Base-by-base conservation (phyloP, 2,888 invertebrate species). In the Pherbina coryleti region DNA sequence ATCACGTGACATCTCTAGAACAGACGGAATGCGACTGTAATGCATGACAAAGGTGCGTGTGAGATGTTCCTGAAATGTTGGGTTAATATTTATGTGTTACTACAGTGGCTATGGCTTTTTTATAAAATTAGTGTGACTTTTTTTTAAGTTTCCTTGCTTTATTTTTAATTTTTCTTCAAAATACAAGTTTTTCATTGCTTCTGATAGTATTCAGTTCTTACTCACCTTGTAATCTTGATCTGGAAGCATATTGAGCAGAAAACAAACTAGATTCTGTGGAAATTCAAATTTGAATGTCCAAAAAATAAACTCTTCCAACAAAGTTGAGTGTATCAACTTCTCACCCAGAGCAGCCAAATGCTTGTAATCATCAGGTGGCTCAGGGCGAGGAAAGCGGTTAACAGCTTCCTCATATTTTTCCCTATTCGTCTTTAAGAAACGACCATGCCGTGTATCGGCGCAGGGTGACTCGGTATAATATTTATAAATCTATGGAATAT, bases 251-350 rank as follows among this genome's bases (percentile, higher is more conserved):
- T 98, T 97, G 75, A 99, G 92, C 79, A 99, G 91, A 82, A 98
- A 93, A 87, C 98, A 98, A 74, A 98, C 98, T 77, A 99, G 93
- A 88, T 97, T 97, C 91, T 98, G 98, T 0, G 98, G 98, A 91
- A 98, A 99, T 90, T 98, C 98, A 90, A 96, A 97, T 88, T 96
- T 96, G 79, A 98, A 97, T 28, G 97, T 97, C 98, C 99, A 99
- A 91, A 99, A 98, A 83, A 98, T 96, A 82, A 99, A 92, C 91
- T 99, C 99, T 89, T 98, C 98, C 25, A 98, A 91, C 81, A 98
- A 93, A 0, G 96, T 97, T 83, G 93, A 93, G 90, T 98, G 97
- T 49, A 93, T 92, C 55, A 97, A 91, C 44, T 93, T 93, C 82
- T 95, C 94, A 85, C 95, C 94, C 75, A 97, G 89, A 0, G 96